Conservation (phyloP, 2,113 vertebrate genomes). For the Tachycineta bicolor region DNA sequence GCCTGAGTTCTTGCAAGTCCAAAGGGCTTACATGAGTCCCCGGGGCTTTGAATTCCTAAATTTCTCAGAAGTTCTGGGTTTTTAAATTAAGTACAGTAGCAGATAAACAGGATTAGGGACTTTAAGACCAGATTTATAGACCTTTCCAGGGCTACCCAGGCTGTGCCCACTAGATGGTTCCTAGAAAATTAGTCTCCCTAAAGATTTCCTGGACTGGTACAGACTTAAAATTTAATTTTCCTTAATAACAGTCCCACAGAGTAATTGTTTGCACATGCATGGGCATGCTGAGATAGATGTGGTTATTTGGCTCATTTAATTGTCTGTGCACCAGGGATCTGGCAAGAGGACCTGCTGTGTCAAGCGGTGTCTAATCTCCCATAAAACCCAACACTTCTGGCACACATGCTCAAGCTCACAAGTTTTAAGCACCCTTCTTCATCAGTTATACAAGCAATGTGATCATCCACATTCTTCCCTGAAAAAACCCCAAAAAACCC, state of each 20-base stretch:
- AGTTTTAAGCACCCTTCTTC: constrained; percentile 11
- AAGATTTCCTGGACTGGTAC: constrained; percentile 37
- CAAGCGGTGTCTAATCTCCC: constrained; percentile 40
- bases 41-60: neutral
- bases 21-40: neutral
- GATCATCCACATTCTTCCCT: neutral
- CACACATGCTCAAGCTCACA: neutral
- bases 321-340: constrained; percentile 25
- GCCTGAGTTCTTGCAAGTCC: neutral
- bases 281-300: constrained; percentile 58
- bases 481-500: neutral
- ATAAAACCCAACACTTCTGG: constrained; percentile 53
- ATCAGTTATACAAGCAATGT: neutral
- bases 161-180: constrained; percentile 1
- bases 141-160: neutral
- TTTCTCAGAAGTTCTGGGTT: constrained; percentile 16
- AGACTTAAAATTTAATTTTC: constrained; percentile 51
- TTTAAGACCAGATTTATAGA: constrained; percentile 20
- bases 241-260: constrained; percentile 51
- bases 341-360: constrained; percentile 58
- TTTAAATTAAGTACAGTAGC: constrained; percentile 41
- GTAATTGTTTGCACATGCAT: constrained; percentile 57
- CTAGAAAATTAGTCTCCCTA: constrained; percentile 54
- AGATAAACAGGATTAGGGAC: constrained; percentile 38
- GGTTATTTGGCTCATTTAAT: constrained; percentile 62